Conservation (phyloP, 2,113 vertebrate species). For the Clarias magur region DNA sequence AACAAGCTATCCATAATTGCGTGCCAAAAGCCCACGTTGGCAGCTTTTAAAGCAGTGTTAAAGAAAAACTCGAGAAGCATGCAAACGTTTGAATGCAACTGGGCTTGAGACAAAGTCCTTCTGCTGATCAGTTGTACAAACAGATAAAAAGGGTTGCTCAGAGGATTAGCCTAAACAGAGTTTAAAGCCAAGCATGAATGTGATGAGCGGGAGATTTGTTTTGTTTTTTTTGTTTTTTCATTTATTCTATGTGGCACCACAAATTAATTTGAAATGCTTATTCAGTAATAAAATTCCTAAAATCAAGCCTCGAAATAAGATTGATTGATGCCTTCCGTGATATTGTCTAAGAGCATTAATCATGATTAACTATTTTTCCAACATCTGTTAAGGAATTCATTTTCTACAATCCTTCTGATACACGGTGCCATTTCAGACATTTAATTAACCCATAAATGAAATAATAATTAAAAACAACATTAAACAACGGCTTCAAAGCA, state of each 20-base stretch:
- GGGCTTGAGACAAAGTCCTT: constrained; percentile 22
- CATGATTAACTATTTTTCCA: background rate
- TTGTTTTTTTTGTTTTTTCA: no score
- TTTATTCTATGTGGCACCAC: background rate
- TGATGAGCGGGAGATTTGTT: background rate
- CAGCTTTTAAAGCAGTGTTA: constrained; percentile 38
- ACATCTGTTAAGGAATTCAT: background rate
- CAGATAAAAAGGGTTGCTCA: background rate
- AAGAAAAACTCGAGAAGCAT: constrained; percentile 44
- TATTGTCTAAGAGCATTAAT: background rate
- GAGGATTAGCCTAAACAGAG: background rate
- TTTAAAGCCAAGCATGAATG: background rate
- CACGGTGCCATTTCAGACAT: background rate
- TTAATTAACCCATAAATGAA: background rate
- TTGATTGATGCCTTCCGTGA: background rate
- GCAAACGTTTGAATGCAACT: constrained; percentile 26
- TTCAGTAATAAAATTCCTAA: background rate
- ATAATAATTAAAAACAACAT: background rate
- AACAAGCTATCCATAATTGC: constrained; percentile 22
- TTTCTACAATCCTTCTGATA: background rate
- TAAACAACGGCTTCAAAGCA: background rate
- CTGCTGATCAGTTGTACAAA: background rate
- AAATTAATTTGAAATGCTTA: background rate
- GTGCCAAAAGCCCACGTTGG: constrained; percentile 38
- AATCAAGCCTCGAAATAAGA: background rate